Base-by-base conservation (phyloP, 1,140 invertebrate species). In the Dryas iulia region DNA sequence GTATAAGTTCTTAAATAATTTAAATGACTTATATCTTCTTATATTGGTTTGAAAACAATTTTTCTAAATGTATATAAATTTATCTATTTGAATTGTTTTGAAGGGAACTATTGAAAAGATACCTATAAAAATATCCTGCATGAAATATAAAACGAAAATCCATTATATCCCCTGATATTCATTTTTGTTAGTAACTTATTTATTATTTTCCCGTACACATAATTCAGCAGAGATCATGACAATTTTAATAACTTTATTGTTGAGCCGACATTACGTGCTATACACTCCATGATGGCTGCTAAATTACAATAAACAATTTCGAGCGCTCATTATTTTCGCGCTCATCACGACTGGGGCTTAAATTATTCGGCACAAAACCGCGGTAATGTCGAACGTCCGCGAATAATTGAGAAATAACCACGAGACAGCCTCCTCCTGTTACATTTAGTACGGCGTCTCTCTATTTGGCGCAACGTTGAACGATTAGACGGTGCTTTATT, bases 251-350 rank as follows among this genome's bases (percentile, higher is more conserved):
- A 81, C 84, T 89, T 85, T 81, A 90, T 89, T 86, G 85, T 85
- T 79, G 77, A 66, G 76, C 62, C 65, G 70, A 68, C 76, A 83
- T 89, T 84, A 86, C 86, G 86, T 86, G 77, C 74, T 79, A 67
- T 76, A 73, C 79, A 83, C 72, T 84, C 78, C 79, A 86, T 84
- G 81, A 85, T 79, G 77, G 76, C 65, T 72, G 77, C 79, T 78
- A 86, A 87, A 89, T 89, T 87, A 91, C 84, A 91, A 89, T 89
- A 87, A 89, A 90, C 86, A 88, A 88, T 88, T 88, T 84, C 59
- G 79, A 71, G 77, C 82, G 76, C 84, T 89, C 89, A 90, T 90
- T 90, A 88, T 79, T 76, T 71, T 63, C 70, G 74, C 72, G 78
- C 84, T 88, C 84, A 91, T 91, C 80, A 85, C 83, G 78, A 79